Evolutionary conservation across 2,888 invertebrate genomes (phyloP), one percentile per base, ranked within the genome.

Genomic region (Lasioglossum figueresi): DNA sequence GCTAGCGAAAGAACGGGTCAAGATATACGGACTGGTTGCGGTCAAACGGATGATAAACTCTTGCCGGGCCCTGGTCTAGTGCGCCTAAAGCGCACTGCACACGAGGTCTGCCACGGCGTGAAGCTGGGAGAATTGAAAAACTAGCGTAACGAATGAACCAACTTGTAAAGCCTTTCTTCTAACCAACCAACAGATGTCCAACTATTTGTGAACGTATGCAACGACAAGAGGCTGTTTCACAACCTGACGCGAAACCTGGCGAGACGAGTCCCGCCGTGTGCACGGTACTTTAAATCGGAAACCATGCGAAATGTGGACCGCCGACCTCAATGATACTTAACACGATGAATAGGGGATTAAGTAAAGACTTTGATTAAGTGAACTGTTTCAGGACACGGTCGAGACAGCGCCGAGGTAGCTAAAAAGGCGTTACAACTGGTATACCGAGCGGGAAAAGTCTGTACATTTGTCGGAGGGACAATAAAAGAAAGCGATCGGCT

Each of bases 381-480:
- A n/a, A 56, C 56, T 56, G 56, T 56, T 56, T 56, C 56, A 56
- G n/a, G n/a, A 56, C 56, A 56, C n/a, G 56, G 56, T 56, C n/a
- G 56, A 12, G 56, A 56, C n/a, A n/a, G 56, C 56, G 56, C 1
- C 56, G n/a, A 12, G n/a, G n/a, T n/a, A n/a, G 56, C n/a, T n/a
- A 4, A 56, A 56, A 56, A 56, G 56, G 56, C 56, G 56, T 56
- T 56, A 56, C n/a, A 56, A 56, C 56, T 56, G 56, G 56, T 56
- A 56, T 12, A n/a, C 12, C 56, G 10, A 4, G 10, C 12, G n/a
- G n/a, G 56, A 63, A 31, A 63, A 63, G 31, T 63, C 63, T 14
- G 56, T n/a, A 56, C n/a, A 56, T 56, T 56, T 56, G 63, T 63
- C 31, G 23, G 63, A 12, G 31, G 16, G 8, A 2, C 19, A 66